These are phyloP conservation scores for Botia almorhae DNA, from an alignment of 2,797 vertebrate species.

Conservation along the genomic window DNA sequence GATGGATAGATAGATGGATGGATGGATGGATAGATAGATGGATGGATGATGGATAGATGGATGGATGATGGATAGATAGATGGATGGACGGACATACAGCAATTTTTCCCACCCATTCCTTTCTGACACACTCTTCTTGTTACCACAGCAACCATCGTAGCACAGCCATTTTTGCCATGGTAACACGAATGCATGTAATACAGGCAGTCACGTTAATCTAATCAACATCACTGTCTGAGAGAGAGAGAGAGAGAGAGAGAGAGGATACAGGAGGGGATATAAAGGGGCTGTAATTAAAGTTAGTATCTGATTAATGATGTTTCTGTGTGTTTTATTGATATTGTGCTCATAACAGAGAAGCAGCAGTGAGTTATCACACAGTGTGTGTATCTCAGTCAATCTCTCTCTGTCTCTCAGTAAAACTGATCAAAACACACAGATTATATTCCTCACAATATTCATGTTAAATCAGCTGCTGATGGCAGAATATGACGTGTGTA, in stretches of 20 bases:
- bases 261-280: neutral
- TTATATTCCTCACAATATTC: no score
- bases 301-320: no score
- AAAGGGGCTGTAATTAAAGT: no score
- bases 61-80: neutral
- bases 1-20: no score
- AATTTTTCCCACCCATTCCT: conserved; percentile 51
- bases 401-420: no score
- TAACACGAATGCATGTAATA: conserved; percentile 41
- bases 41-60: no score
- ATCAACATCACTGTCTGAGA: conserved; percentile 36
- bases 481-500: neutral
- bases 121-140: conserved; percentile 44
- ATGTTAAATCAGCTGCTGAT: no score
- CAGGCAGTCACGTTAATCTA: conserved; percentile 47
- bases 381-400: no score
- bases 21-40: neutral
- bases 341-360: no score
- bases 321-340: no score
- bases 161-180: conserved; percentile 43
- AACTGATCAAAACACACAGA: no score
- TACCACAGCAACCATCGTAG: conserved; percentile 48
- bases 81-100: neutral
- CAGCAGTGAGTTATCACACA: no score
- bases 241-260: conserved; percentile 2